Evolutionary conservation across 2,113 vertebrate genomes (phyloP).

Genomic region (Phaethornis superciliosus): DNA sequence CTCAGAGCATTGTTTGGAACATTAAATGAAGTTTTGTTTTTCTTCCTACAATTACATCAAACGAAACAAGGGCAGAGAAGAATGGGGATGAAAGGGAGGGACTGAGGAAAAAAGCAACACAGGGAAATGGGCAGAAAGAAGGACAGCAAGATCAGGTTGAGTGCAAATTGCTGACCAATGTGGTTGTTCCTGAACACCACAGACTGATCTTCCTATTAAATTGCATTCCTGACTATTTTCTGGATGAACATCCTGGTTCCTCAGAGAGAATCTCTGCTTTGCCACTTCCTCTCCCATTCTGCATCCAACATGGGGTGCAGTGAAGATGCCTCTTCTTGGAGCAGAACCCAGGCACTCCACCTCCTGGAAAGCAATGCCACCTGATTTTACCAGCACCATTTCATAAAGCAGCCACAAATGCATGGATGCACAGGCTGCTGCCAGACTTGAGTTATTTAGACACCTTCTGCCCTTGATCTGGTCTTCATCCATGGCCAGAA

Average conservation of each 20-base stretch:
- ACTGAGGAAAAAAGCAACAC: not conserved
- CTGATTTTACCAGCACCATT: not conserved
- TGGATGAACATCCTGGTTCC: too few species aligned
- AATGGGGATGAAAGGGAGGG: not conserved
- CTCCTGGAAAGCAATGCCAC: not conserved
- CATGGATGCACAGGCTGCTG: not conserved
- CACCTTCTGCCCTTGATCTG: accelerated
- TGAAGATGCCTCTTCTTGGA: not conserved
- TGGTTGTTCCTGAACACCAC: not conserved
- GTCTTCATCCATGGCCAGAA: not conserved
- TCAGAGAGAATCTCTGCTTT: not conserved
- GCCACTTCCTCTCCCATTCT: not conserved
- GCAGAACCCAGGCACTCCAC: not conserved
- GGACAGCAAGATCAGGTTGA: not conserved
- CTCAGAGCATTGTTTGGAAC: accelerated
- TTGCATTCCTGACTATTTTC: not conserved
- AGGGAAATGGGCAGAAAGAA: not conserved
- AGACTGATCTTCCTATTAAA: not conserved
- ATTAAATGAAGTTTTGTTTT: not conserved
- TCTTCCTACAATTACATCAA: not conserved
- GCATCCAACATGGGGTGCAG: too few species aligned
- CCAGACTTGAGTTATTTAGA: not conserved
- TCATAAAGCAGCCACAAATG: too few species aligned
- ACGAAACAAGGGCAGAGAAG: not conserved
- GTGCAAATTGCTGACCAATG: not conserved